Evolutionary conservation across 2,113 vertebrate species (phyloP), one percentile per base, ranked within the genome.

Genomic region (Brachyistius frenatus): DNA sequence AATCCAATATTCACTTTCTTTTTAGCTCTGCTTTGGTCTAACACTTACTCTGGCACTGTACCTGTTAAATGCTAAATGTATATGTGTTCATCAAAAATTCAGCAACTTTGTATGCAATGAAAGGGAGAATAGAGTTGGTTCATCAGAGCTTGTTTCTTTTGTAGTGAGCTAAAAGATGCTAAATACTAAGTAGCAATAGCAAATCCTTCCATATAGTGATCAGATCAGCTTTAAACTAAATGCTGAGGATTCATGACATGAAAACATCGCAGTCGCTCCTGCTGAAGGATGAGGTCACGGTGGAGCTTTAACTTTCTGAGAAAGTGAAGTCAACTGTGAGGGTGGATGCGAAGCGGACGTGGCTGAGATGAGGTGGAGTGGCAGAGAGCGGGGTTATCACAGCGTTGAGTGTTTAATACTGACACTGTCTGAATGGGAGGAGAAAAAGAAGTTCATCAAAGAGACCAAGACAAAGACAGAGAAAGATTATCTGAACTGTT

Each of bases 361-460:
- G 77, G 55, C 73, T 66, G 76, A 89, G 87, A 82, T 76, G 86
- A 52, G 78, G 64, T 69, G 63, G 89, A 85, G 90, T 89, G 85
- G 79, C 66, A 50, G 78, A 58, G 75, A 79, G 67, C 44, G 23
- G 39, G 84, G 85, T 92, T 92, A 92, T 93, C 92, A 5, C 30
- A 6, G 88, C 4, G 89, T 86, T 86, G 89, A 93, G 92, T 92
- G 90, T 66, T 77, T 31, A 76, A 86, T 91, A 83, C 85, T 80
- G 87, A 88, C 89, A 82, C 73, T 82, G 86, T 88, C 82, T 86
- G 72, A 50, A 74, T 23, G 33, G 54, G 49, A 70, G 71, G 81
- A 75, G 74, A 63, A 65, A 54, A 60, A 56, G 61, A 67, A 35
- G 37, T 41, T 52, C 44, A 62, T 87, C 82, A 86, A 85, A 86